Evolutionary conservation across 2,113 vertebrate genomes (phyloP).

Genomic region (Balaenoptera acutorostrata): DNA sequence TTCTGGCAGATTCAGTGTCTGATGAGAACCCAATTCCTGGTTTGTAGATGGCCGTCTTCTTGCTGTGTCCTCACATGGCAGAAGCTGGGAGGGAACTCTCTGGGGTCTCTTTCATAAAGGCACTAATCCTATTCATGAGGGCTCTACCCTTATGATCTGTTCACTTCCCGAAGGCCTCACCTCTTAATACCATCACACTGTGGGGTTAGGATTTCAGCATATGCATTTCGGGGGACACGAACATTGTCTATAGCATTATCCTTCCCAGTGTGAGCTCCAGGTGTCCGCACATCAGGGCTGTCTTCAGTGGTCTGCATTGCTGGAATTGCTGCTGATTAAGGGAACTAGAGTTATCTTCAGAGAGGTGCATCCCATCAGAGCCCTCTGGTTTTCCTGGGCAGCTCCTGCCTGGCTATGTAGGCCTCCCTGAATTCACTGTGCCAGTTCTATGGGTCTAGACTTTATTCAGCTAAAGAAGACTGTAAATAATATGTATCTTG

Average conservation of each 20-base stretch:
- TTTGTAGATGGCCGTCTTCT: background rate
- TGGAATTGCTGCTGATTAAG: background rate
- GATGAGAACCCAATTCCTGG: background rate
- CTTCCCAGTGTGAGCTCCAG: background rate
- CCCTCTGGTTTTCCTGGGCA: no score
- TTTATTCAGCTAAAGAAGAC: background rate
- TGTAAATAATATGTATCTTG: background rate
- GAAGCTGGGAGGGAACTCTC: background rate
- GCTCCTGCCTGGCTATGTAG: background rate
- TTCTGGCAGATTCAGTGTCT: background rate
- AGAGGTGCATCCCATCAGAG: background rate
- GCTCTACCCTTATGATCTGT: background rate
- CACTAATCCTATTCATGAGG: background rate
- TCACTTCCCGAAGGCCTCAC: background rate
- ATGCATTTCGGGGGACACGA: background rate
- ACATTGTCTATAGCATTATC: background rate
- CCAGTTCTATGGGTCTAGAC: background rate
- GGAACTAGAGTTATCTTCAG: background rate
- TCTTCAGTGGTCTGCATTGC: background rate
- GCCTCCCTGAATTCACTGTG: background rate
- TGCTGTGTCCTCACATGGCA: background rate
- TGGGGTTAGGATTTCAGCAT: background rate
- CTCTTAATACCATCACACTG: background rate
- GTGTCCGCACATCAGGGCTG: background rate
- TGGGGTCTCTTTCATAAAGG: background rate